Evolutionary conservation across 2,888 invertebrate genomes (phyloP), one percentile per base, ranked within the genome.

Genomic region (Panzeria rudis): DNA sequence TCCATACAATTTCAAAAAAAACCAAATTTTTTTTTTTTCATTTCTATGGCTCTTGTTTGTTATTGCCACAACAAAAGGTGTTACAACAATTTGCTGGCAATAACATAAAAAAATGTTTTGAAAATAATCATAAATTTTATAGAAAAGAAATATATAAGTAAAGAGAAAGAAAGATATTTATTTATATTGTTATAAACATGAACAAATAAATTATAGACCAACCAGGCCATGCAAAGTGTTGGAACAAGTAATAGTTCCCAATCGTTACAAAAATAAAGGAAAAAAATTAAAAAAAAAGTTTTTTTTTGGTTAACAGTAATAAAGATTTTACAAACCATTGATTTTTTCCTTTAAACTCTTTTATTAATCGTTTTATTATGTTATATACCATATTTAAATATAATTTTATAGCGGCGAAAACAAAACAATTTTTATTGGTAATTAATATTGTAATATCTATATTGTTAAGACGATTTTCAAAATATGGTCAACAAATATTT

Each of bases 81-180:
- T 72, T 47, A 64, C 62, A 64, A 41, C 35, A 72, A 79, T 79
- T 79, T 79, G 62, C 72, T 44, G 64, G 35, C 72, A 72, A 71
- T 35, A 71, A 32, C 20, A 52, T 38, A 29, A 20, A 17, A 29
- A 32, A n/a, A 35, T 64, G 11, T 62, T 52, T 77, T 47, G 35
- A 47, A 68, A 77, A 66, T 44, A 68, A 68, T 25, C 17, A 54
- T 59, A 9, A 56, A 35, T 59, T 44, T 20, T 47, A 35, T 35
- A 44, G 44, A 64, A 66, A 44, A 41, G 7, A 38, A 62, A 47
- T 13, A 13, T n/a, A 23, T 9, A 3, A 32, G 5, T 32, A 35
- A 20, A 44, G 8, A n/a, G 17, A 32, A 9, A 29, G 25, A 50
- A 32, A 66, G 23, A 64, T 64, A 47, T 47, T 17, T 11, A 15